Base-by-base conservation (phyloP, 2,113 vertebrate genomes). In the Struthidea cinerea region DNA sequence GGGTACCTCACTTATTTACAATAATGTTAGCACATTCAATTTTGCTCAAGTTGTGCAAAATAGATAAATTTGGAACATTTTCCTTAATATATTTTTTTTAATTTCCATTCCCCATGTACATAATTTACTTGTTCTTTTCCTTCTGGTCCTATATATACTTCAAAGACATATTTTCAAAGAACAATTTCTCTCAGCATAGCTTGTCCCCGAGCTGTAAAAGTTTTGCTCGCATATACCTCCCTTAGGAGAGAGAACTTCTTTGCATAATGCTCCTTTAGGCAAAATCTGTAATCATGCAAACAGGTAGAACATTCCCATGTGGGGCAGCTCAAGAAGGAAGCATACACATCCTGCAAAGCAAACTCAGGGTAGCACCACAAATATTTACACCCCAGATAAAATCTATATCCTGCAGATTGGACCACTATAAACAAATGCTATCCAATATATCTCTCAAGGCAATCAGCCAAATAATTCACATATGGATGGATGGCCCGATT, bases 101-200 rank as follows among this genome's bases (percentile, higher is more conserved):
- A 52, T 88, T 89, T 90, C 64, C 4, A 13, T 81, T 86, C 44
- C 41, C 41, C 6, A 27, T 71, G 52, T 89, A 87, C 6, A 9
- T 49, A 0, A 84, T 71, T 69, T 90, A 75, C 49, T 82, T 84
- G 37, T 32, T 94, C 47, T 94, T 88, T 90, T 86, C 75, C 80
- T 95, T 41, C 76, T 78, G 76, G 68, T 89, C 93, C 64, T 92
- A 84, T 86, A 94, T 71, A 85, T 49, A 94, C 77, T 87, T 95
- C 89, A 94, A 95, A 94, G 81, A 61, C 32, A 32, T 55, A 57
- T 78, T 96, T 96, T 90, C 88, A 95, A 96, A 92, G 68, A 91
- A 50, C 64, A 63, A 26, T 80, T 92, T 89, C 76, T 81, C 52
- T 82, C 77, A 89, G 64, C 49, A 52, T 46, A 87, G 73, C 76